Conservation (phyloP, 2,797 vertebrate genomes). For the Hapalemur alaotrensis region DNA sequence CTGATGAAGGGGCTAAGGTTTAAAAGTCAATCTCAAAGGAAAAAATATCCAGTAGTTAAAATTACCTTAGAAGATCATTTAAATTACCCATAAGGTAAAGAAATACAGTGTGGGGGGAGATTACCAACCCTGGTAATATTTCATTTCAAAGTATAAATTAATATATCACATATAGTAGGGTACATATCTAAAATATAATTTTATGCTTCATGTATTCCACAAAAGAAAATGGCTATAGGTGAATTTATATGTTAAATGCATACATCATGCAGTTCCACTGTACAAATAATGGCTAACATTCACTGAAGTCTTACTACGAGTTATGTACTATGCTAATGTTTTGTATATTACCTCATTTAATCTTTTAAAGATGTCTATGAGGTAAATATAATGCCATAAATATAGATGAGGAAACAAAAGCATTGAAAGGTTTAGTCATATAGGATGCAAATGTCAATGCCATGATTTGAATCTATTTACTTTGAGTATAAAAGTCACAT, state of each 20-base stretch:
- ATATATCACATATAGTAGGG: background rate
- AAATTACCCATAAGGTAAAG: background rate
- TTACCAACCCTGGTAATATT: background rate
- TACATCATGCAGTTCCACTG: background rate
- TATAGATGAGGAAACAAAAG: conserved; percentile 8
- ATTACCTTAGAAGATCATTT: conserved; percentile 7
- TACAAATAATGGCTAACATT: background rate
- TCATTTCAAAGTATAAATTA: conserved; percentile 21
- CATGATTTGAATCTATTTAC: background rate
- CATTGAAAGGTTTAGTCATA: background rate
- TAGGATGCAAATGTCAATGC: background rate
- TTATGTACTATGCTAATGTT: background rate
- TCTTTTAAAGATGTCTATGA: background rate
- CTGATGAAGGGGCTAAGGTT: background rate
- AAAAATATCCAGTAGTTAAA: conserved; percentile 37
- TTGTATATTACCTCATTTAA: conserved; percentile 25
- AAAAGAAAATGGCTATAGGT: background rate
- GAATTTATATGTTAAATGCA: background rate
- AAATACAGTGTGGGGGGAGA: background rate
- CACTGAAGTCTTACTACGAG: background rate
- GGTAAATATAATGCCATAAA: background rate
- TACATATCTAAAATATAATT: background rate
- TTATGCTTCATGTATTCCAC: background rate
- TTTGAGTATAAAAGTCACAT: background rate
- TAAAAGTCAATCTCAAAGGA: background rate